Conservation (phyloP, 23 tunicate genomes). For the Halocynthia roretzi region DNA sequence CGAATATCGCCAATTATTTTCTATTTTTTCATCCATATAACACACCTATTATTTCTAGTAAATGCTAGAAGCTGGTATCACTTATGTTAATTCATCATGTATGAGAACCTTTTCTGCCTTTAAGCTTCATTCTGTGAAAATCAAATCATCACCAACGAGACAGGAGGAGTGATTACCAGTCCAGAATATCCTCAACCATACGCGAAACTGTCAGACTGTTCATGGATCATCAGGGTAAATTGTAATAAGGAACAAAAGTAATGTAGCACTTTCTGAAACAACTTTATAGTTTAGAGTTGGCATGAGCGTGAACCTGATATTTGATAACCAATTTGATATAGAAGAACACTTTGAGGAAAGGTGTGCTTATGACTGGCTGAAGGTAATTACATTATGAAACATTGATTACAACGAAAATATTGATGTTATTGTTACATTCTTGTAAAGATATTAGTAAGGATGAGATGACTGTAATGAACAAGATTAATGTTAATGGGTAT, state of each 20-base stretch:
- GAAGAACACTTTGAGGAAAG: conserved; percentile 59
- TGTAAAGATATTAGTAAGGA: neutral
- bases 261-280: no score
- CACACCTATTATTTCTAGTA: neutral
- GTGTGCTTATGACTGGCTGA: conserved; percentile 55
- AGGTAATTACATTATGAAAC: conserved; percentile 21
- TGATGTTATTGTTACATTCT: neutral
- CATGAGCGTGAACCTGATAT: conserved; percentile 26
- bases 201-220: conserved; percentile 56
- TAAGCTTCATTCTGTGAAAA: conserved; percentile 23
- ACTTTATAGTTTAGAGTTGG: conserved; percentile 54
- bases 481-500: neutral
- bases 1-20: no score
- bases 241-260: no score
- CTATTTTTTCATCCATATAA: no score
- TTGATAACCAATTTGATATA: conserved; percentile 30
- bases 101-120: neutral
- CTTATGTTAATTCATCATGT: neutral
- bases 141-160: neutral
- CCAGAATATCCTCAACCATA: conserved; percentile 67
- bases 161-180: conserved; percentile 26
- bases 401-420: neutral
- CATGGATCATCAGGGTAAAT: conserved; percentile 59
- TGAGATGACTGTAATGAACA: neutral
- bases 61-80: neutral